These are phyloP conservation scores for Diogma glabrata DNA, from an alignment of 2,888 invertebrate genomes.

Conservation along the genomic window DNA sequence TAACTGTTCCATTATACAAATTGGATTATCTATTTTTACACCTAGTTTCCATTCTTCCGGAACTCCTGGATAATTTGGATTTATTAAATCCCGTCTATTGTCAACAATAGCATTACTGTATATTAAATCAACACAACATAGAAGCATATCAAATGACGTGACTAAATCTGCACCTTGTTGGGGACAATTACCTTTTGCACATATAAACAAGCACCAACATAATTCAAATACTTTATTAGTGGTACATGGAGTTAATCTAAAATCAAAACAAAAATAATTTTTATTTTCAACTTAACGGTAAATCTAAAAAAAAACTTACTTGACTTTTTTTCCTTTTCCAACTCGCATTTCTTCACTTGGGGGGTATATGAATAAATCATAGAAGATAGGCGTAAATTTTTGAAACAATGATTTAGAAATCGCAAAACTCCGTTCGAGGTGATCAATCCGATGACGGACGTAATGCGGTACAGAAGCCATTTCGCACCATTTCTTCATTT, in stretches of 20 bases:
- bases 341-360: slow-evolving; percentile 29
- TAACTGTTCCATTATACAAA: slow-evolving; percentile 72
- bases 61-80: slow-evolving; percentile 66
- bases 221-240: slow-evolving; percentile 80
- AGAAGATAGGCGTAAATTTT: slow-evolving; percentile 80
- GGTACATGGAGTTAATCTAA: slow-evolving; percentile 63
- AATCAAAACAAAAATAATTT: slow-evolving; percentile 18
- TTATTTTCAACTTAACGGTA: slow-evolving; percentile 2
- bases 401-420: slow-evolving; percentile 91
- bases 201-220: slow-evolving; percentile 87
- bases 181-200: slow-evolving; percentile 76
- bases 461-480: slow-evolving; percentile 82
- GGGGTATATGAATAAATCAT: slow-evolving; percentile 65
- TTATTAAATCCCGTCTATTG: slow-evolving; percentile 73
- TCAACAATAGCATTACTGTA: slow-evolving; percentile 76
- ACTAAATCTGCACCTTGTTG: slow-evolving; percentile 85
- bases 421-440: slow-evolving; percentile 80
- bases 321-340: slow-evolving; percentile 30
- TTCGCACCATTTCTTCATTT: slow-evolving; percentile 90
- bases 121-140: slow-evolving; percentile 84
- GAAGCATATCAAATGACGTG: slow-evolving; percentile 81
- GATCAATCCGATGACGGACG: slow-evolving; percentile 70
- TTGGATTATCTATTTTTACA: slow-evolving; percentile 45
- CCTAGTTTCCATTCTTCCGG: slow-evolving; percentile 55
- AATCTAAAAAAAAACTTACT: slow-evolving; percentile 22